A percentile compares a stretch with the other conserved stretches of the same genome.
Evolutionary conservation across 2,113 vertebrate species (phyloP).

Genomic region (Cairina moschata): DNA sequence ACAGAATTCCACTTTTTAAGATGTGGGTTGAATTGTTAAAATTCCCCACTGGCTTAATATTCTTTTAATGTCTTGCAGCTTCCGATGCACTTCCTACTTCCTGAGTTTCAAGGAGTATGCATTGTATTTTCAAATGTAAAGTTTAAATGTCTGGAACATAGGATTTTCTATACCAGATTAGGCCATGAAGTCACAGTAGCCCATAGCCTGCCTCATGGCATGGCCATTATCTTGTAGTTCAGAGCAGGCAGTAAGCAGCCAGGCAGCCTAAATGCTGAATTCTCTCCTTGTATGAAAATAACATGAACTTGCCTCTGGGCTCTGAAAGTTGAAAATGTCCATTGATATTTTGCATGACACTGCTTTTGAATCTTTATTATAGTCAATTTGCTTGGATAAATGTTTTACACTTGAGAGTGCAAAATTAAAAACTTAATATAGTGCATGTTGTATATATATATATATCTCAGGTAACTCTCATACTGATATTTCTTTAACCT

Average conservation of each 20-base stretch:
- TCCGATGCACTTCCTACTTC: rapidly evolving
- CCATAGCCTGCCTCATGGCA: not conserved
- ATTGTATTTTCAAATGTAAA: not conserved
- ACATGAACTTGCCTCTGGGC: not conserved
- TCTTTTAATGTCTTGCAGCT: not conserved
- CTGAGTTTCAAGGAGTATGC: not conserved
- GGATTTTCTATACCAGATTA: constrained; percentile 12
- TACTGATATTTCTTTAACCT: not conserved
- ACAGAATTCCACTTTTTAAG: not conserved
- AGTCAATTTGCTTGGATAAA: not conserved
- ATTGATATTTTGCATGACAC: not conserved
- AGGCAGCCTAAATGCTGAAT: not conserved
- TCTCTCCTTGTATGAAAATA: not conserved
- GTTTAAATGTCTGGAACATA: constrained; percentile 23
- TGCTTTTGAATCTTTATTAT: not conserved
- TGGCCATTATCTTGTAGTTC: rapidly evolving
- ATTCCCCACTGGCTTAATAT: not conserved
- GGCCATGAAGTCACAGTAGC: not conserved
- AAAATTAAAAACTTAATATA: not conserved
- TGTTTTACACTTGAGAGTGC: not conserved
- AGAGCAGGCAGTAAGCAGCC: not conserved
- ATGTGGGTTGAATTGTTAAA: not conserved
- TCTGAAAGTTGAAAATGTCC: not conserved
- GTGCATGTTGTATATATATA: rapidly evolving
- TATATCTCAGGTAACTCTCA: not conserved